Base-by-base conservation (phyloP, 1,140 invertebrate genomes). In the Mylabris phalerata region DNA sequence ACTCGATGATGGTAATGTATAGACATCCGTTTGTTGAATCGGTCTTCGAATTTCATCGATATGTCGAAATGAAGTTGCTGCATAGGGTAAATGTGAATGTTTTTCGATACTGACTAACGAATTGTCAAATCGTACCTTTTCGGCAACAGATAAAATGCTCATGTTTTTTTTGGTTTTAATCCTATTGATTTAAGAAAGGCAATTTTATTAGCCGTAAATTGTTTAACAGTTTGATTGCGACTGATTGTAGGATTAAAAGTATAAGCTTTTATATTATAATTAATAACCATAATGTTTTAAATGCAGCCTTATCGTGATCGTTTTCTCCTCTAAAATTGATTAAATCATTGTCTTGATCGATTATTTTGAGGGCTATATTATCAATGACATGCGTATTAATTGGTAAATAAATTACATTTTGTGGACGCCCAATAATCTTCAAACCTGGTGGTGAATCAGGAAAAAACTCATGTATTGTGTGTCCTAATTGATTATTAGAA, bases 401-500 rank as follows among this genome's bases (percentile, higher is more conserved):
- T 40, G 32, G 32, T 13, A 50, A 10, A 9, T 50, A 40, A 40
- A 40, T 50, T 1, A 50, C n/a, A 11, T 50, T 26, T 2, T 19
- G 19, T 1, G 19, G 19, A 19, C 19, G 19, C 19, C 0, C 19
- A 13, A 19, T 19, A 19, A 69, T 64, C 60, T 69, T 67, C 64
- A 64, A 71, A n/a, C 63, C 65, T 13, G 65, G 59, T 19, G 60
- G 51, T 26, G 69, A 62, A 9, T 40, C 50, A 13, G 64, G 57
- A 26, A 62, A 66, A 62, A 74, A 73, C 48, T 69, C 56, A 51
- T 72, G 66, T 47, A 73, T 61, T 26, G 58, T 68, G 55, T 71
- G 68, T 9, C 56, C 60, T 40, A 45, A 40, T 49, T 45, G 19
- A 11, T 59, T 62, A 61, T 71, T 69, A 10, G 56, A 59, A 54